Evolutionary conservation across 2,797 vertebrate genomes (phyloP).

Genomic region (Furcifer pardalis): DNA sequence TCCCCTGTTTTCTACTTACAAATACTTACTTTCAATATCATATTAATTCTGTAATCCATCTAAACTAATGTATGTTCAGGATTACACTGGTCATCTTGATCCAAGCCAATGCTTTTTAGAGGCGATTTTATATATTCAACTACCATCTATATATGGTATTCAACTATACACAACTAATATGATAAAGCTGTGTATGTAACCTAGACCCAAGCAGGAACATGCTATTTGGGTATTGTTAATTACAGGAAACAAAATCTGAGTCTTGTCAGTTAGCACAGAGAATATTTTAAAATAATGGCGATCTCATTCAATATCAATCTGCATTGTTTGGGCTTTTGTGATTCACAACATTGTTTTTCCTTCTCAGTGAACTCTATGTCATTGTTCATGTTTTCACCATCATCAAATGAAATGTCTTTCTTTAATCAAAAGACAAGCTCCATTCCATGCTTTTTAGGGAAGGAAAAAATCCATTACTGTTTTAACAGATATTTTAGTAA

Average conservation of each 20-base stretch:
- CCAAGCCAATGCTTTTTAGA: not conserved
- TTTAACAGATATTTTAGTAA: slow-evolving; percentile 61
- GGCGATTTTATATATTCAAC: not conserved
- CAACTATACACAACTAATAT: not conserved
- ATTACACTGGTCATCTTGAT: not conserved
- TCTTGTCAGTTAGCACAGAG: too few species aligned
- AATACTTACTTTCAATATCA: not conserved
- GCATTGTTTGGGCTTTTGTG: slow-evolving; percentile 21
- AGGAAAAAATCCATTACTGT: slow-evolving; percentile 53
- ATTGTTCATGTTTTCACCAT: slow-evolving; percentile 43
- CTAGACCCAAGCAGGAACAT: too few species aligned
- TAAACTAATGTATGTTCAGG: not conserved
- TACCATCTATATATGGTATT: not conserved
- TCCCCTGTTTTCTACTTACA: too few species aligned
- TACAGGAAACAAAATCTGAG: too few species aligned
- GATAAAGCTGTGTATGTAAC: not conserved
- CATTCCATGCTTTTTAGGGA: slow-evolving; percentile 46
- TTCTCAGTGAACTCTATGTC: slow-evolving; percentile 30
- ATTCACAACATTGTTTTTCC: slow-evolving; percentile 47
- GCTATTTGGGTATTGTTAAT: too few species aligned
- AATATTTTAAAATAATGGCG: too few species aligned
- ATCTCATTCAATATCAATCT: not conserved
- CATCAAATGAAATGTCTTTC: slow-evolving; percentile 53
- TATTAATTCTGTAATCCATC: not conserved
- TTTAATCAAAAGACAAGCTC: slow-evolving; percentile 57